Conservation (phyloP, 2,113 vertebrate genomes). For the Andinoacara biseriatus region DNA sequence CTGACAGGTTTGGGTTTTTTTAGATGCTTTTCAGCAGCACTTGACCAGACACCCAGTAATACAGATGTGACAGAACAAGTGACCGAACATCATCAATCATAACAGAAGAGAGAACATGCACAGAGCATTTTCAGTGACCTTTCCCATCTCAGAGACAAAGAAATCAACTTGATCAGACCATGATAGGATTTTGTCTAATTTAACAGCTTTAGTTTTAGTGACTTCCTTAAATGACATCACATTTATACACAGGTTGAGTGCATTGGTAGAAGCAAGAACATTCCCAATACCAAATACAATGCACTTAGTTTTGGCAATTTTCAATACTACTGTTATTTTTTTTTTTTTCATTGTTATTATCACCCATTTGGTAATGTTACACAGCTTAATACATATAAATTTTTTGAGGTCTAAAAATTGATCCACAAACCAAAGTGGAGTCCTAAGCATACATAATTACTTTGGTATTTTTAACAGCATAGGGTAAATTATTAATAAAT, state of each 20-base stretch:
- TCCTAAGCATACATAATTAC: background rate
- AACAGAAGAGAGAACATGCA: background rate
- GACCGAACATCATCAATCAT: background rate
- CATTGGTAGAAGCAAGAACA: background rate
- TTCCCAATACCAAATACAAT: background rate
- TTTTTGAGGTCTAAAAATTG: background rate
- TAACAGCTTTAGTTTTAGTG: background rate
- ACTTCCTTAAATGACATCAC: background rate
- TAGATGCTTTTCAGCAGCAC: background rate
- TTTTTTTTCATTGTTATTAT: too few species aligned
- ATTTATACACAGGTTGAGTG: background rate
- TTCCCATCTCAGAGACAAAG: background rate
- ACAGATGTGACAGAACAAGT: background rate
- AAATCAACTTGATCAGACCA: background rate
- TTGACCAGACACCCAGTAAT: background rate
- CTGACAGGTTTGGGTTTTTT: background rate
- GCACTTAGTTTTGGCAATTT: rapidly evolving
- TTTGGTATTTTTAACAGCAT: background rate
- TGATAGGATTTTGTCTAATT: background rate
- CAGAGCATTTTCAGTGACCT: background rate
- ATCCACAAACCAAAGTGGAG: background rate
- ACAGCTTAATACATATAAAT: background rate
- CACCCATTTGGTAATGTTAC: background rate
- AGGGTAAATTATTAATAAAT: background rate
- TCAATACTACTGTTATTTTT: too few species aligned